These are phyloP conservation scores for Paedocypris micromegethes DNA, from an alignment of 2,797 vertebrate genomes.

Conservation along the genomic window DNA sequence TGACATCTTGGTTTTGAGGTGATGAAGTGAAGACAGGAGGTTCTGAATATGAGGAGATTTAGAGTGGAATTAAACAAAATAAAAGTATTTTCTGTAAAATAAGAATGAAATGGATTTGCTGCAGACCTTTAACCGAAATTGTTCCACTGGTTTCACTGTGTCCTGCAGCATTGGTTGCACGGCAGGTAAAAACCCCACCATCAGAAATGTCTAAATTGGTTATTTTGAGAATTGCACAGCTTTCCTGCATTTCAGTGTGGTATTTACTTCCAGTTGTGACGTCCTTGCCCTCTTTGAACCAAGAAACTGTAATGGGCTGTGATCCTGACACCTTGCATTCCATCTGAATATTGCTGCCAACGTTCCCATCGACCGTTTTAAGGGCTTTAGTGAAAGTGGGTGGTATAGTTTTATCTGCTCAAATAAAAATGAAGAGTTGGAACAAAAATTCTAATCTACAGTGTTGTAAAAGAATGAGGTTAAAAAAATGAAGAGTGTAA, in stretches of 20 bases:
- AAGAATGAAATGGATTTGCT: background rate
- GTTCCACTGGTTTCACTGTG: slow-evolving; percentile 88
- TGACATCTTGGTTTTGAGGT: slow-evolving; percentile 81
- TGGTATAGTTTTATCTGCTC: slow-evolving; percentile 90
- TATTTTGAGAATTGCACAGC: slow-evolving; percentile 80
- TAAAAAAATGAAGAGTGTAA: slow-evolving; percentile 24
- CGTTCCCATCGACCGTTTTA: slow-evolving; percentile 82
- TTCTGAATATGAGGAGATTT: slow-evolving; percentile 65
- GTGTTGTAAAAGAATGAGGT: background rate
- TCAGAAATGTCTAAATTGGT: slow-evolving; percentile 76
- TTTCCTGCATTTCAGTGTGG: slow-evolving; percentile 81
- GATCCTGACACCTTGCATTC: slow-evolving; percentile 94
- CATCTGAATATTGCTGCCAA: slow-evolving; percentile 72
- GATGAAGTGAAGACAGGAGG: slow-evolving; percentile 83
- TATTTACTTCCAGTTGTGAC: slow-evolving; percentile 75
- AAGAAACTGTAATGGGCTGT: slow-evolving; percentile 86
- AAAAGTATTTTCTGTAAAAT: no score
- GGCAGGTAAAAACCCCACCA: slow-evolving; percentile 88
- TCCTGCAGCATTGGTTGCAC: slow-evolving; percentile 88
- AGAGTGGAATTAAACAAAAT: no score
- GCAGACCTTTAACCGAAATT: slow-evolving; percentile 90
- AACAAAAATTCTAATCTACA: background rate
- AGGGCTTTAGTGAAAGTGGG: slow-evolving; percentile 90
- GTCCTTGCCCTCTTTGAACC: slow-evolving; percentile 91
- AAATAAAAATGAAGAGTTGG: slow-evolving; percentile 59